These are phyloP conservation scores for Aleiodes leptofemur DNA, from an alignment of 2,888 invertebrate genomes.

Conservation along the genomic window DNA sequence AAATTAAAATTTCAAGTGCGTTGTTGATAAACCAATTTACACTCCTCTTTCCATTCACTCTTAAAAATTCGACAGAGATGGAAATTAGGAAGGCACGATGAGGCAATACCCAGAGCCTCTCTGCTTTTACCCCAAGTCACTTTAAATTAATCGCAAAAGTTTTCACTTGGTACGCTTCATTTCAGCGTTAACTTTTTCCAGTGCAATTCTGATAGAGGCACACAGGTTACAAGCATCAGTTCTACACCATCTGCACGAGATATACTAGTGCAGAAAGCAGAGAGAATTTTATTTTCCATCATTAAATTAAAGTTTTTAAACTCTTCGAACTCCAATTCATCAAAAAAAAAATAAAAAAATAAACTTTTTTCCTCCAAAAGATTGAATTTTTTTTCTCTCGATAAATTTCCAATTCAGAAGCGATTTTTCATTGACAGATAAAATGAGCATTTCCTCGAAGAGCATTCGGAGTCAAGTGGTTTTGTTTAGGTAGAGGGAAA, in stretches of 20 bases:
- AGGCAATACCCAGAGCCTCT: conserved; percentile 5
- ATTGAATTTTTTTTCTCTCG: too few relatives aligned
- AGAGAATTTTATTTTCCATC: background rate
- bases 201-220: conserved; percentile 9
- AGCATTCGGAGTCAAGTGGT: background rate
- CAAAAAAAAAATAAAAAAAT: too few relatives aligned
- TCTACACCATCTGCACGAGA: conserved; percentile 21
- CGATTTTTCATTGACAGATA: too few relatives aligned
- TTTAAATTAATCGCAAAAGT: conserved; percentile 34
- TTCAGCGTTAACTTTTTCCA: conserved; percentile 2
- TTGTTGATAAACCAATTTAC: conserved; percentile 18
- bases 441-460: too few relatives aligned
- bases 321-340: too few relatives aligned
- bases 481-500: background rate
- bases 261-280: background rate
- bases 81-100: conserved; percentile 8
- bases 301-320: conserved; percentile 16
- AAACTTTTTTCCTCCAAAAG: too few relatives aligned
- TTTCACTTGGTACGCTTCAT: conserved; percentile 27
- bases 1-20: conserved; percentile 10
- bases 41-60: background rate
- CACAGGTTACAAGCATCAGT: conserved; percentile 7
- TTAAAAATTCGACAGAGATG: background rate
- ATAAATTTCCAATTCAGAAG: too few relatives aligned
- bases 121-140: conserved; percentile 9